phyloP scores from a whole-genome alignment of 1,140 invertebrate genomes.

The Drosophila pectinifera region DNA sequence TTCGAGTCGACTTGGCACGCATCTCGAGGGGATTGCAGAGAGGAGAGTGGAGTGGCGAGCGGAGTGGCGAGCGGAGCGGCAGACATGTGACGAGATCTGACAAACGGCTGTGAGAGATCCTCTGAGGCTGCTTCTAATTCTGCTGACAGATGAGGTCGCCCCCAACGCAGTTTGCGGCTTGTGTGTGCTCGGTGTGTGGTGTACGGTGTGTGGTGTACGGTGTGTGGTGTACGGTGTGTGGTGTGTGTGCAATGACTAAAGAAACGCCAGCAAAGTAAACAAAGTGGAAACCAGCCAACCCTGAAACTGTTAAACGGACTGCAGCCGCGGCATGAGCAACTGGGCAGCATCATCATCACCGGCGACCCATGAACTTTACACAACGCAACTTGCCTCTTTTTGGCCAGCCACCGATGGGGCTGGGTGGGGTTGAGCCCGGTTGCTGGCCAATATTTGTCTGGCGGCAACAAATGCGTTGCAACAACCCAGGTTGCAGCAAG shows the following conservation, averaged over 20 bases:
- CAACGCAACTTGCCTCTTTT: conserved; percentile 47
- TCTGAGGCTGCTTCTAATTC: conserved; percentile 74
- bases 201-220: background rate
- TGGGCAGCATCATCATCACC: conserved; percentile 27
- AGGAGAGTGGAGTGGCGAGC: conserved; percentile 24
- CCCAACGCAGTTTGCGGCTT: conserved; percentile 60
- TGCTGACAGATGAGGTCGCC: conserved; percentile 81
- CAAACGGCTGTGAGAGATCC: conserved; percentile 41
- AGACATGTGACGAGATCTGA: conserved; percentile 49
- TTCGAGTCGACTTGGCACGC: conserved; percentile 68
- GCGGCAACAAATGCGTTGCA: conserved; percentile 63
- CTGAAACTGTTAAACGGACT: conserved; percentile 75
- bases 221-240: too few species aligned
- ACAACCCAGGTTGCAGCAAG: conserved; percentile 24
- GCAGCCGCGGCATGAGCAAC: conserved; percentile 47
- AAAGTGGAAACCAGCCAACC: conserved; percentile 70
- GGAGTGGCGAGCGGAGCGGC: conserved; percentile 28
- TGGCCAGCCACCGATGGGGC: background rate
- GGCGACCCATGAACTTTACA: conserved; percentile 80
- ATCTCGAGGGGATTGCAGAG: conserved; percentile 40
- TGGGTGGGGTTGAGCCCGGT: conserved; percentile 5
- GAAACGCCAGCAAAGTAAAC: conserved; percentile 24
- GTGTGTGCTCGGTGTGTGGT: conserved; percentile 14
- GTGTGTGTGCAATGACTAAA: conserved; percentile 39
- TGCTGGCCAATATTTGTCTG: background rate